A percentile compares a stretch with the other conserved stretches of the same genome.
Conservation (phyloP, 2,888 invertebrate genomes). For the Leucoma salicis region DNA sequence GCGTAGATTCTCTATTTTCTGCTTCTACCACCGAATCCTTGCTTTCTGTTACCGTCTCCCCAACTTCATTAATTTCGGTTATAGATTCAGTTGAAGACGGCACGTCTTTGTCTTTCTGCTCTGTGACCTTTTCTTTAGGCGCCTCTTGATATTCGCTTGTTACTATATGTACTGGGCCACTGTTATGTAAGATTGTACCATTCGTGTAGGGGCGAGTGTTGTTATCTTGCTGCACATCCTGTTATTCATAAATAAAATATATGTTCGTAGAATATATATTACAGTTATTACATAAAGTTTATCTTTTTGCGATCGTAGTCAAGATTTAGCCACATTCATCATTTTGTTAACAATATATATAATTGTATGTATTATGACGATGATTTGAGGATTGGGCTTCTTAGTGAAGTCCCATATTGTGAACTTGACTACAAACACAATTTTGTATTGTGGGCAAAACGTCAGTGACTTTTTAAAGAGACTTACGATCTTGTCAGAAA, state of each 20-base stretch:
- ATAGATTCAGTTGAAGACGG: conserved; percentile 17
- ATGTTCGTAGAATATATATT: neutral
- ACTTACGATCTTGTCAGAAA: too few relatives aligned
- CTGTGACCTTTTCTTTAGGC: conserved; percentile 47
- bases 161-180: conserved; percentile 68
- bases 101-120: conserved; percentile 33
- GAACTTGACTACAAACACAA: neutral
- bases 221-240: conserved; percentile 73
- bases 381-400: too few relatives aligned
- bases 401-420: neutral
- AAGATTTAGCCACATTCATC: too few relatives aligned
- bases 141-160: conserved; percentile 62
- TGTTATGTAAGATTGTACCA: conserved; percentile 64
- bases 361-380: too few relatives aligned
- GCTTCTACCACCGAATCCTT: neutral
- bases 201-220: conserved; percentile 70
- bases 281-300: conserved; percentile 12
- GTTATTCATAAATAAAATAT: conserved; percentile 9
- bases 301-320: neutral
- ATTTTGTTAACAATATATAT: too few relatives aligned
- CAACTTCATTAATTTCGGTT: conserved; percentile 13
- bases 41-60: conserved; percentile 6
- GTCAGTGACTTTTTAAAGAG: too few relatives aligned
- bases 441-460: too few relatives aligned
- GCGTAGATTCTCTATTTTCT: conserved; percentile 22